Base-by-base conservation (phyloP, 2,888 invertebrate species). In the Drosophila paranaensis region DNA sequence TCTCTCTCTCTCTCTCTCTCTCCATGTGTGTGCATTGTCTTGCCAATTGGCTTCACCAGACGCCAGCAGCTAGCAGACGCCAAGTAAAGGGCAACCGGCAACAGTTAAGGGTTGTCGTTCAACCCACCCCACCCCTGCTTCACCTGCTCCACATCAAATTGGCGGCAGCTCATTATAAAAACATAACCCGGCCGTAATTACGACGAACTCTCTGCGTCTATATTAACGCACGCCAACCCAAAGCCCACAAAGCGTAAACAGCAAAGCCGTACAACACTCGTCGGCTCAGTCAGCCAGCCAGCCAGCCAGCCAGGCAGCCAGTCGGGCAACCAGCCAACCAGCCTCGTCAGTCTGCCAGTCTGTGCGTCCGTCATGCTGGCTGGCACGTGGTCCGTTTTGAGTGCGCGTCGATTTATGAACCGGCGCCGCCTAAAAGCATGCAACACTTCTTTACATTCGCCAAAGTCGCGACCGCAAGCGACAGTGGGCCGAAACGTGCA, bases 81-180 rank as follows among this genome's bases (percentile, higher is more conserved):
- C 50, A 16, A 50, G 50, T 13, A 50, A 50, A 50, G 50, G 33
- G 50, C 35, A 50, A 50, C 50, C 33, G 33, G 50, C 35, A 50
- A 50, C 50, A 33, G 20, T 51, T 51, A 51, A 51, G 51, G 51
- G 20, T 20, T 51, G 51, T 8, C 51, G 3, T 8, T 1, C 6
- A 6, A 27, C 27, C 27, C 27, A 5, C 2, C 27, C 27, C 27
- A 2, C 13, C 30, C 6, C 10, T n/a, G 13, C 14, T 30, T 9
- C 9, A 33, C 33, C 33, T 33, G 9, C 51, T 16, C 6, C 35
- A 33, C 56, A 37, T n/a, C 51, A 58, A 65, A 60, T 74, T 68
- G 74, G 43, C 51, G 66, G 60, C 79, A 82, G 82, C 81, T 83
- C 82, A 85, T 83, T 83, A 83, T 75, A 85, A 80, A 83, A 80